These are phyloP conservation scores for Diachasmimorpha longicaudata DNA, from an alignment of 1,140 invertebrate species.

Conservation along the genomic window DNA sequence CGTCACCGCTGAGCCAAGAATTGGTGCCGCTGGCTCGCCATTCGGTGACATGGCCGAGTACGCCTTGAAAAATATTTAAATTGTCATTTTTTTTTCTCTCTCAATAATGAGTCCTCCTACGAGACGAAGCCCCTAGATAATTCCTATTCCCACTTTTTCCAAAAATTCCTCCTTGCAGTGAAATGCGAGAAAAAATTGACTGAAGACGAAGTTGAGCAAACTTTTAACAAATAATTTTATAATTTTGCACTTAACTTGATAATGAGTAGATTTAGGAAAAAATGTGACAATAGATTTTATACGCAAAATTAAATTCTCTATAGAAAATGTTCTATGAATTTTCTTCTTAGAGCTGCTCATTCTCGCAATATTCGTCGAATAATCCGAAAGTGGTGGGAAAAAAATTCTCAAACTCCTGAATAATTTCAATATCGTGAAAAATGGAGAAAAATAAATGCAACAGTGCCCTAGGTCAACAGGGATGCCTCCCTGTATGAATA, in stretches of 20 bases:
- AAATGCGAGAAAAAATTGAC: no score
- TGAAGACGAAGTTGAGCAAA: no score
- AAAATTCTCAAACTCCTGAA: no score
- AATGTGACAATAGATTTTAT: not conserved
- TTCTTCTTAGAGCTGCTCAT: not conserved
- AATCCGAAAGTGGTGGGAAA: no score
- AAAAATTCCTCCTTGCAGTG: no score
- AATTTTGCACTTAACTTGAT: no score
- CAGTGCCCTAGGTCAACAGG: not conserved
- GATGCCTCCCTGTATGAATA: not conserved
- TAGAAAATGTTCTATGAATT: not conserved
- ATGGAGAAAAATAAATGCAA: not conserved
- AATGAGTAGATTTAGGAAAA: no score
- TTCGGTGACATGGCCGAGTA: conserved; percentile 68
- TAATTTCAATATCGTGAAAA: not conserved
- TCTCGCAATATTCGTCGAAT: not conserved
- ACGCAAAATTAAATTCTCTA: not conserved
- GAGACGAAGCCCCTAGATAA: no score
- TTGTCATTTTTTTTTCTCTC: not conserved
- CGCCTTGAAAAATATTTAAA: conserved; percentile 58
- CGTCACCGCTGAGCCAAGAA: conserved; percentile 65
- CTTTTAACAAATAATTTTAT: no score
- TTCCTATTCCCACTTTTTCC: no score
- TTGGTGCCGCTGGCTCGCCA: conserved; percentile 56
- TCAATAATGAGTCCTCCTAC: no score